phyloP scores from a whole-genome alignment of 2,888 invertebrate genomes.

The Hypercompe scribonia region DNA sequence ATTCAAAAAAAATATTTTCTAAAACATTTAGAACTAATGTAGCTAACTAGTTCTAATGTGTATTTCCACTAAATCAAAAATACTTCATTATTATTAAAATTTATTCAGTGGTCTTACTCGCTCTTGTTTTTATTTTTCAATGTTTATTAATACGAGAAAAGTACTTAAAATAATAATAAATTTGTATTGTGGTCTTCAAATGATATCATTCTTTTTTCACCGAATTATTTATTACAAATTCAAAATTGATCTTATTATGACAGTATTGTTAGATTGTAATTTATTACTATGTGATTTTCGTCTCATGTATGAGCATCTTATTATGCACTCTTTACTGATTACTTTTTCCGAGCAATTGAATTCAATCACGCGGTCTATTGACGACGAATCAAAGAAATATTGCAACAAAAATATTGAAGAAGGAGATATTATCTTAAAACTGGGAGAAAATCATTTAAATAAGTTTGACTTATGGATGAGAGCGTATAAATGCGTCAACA shows the following conservation, averaged over 20 bases:
- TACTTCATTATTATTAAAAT: no score
- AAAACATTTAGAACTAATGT: no score
- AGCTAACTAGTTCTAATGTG: no score
- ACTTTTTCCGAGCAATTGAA: slow-evolving; percentile 55
- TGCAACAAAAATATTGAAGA: not conserved
- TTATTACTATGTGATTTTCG: slow-evolving; percentile 43
- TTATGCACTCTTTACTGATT: slow-evolving; percentile 45
- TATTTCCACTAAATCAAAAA: no score
- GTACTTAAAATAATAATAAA: not conserved
- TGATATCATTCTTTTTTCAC: not conserved
- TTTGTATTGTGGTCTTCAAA: slow-evolving; percentile 1
- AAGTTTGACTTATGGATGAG: slow-evolving; percentile 54
- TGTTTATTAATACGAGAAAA: no score
- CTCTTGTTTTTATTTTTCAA: no score
- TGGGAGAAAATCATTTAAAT: slow-evolving; percentile 8
- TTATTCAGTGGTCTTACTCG: no score
- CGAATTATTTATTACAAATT: not conserved
- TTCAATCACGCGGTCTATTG: slow-evolving; percentile 45
- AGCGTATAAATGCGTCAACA: slow-evolving; percentile 53
- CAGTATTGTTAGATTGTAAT: slow-evolving; percentile 17
- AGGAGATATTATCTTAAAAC: not conserved
- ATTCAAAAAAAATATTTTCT: no score
- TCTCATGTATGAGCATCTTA: slow-evolving; percentile 51
- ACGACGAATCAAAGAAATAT: slow-evolving; percentile 19
- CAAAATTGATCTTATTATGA: not conserved